Percentiles rank a stretch among this genome's conserved stretches.
phyloP scores from a whole-genome alignment of 2,797 vertebrate species.

The Cossypha dichroa region DNA sequence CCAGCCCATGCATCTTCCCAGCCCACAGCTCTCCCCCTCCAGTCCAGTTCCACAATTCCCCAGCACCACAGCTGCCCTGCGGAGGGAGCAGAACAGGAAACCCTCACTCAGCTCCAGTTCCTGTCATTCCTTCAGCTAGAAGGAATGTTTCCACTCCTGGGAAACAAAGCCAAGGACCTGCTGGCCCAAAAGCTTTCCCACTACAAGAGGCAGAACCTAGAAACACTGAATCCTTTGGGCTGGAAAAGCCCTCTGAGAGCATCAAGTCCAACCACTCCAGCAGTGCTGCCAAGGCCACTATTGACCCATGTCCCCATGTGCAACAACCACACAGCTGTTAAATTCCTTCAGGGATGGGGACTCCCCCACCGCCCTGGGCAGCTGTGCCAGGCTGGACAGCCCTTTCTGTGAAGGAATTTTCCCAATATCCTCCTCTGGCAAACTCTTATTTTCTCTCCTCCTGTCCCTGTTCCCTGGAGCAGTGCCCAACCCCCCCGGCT shows the following conservation, averaged over 20 bases:
- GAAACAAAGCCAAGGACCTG: neutral
- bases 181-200: neutral
- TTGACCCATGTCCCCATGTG: fast-evolving
- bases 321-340: fast-evolving
- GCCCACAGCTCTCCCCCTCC: neutral
- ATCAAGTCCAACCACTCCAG: neutral
- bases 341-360: neutral
- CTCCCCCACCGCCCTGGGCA: neutral
- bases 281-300: neutral
- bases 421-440: neutral
- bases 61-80: neutral
- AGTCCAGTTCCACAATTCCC: fast-evolving
- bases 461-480: neutral
- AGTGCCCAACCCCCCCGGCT: fast-evolving
- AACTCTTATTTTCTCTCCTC: fast-evolving
- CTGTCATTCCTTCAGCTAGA: neutral
- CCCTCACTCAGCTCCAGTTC: neutral
- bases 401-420: neutral
- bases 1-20: fast-evolving
- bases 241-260: neutral
- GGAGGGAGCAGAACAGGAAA: neutral
- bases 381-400: neutral
- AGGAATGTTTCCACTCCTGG: neutral
- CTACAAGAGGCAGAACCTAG: fast-evolving
- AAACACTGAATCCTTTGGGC: neutral